A percentile compares a stretch with the other conserved stretches of the same genome.
These are phyloP conservation scores for Candidula unifasciata DNA, from an alignment of 2,888 invertebrate genomes.

Conservation along the genomic window DNA sequence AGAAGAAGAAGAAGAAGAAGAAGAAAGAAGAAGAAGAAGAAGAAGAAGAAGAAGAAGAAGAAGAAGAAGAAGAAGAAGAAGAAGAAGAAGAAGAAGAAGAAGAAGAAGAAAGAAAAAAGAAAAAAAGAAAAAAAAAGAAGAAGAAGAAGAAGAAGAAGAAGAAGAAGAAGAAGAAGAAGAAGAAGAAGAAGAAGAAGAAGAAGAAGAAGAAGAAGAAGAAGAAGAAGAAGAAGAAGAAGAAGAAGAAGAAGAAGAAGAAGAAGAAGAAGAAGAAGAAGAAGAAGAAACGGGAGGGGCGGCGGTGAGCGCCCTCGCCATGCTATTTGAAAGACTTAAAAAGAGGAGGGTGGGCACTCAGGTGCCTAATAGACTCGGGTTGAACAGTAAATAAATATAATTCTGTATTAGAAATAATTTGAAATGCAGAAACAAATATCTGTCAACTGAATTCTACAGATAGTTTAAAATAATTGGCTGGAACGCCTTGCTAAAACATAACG, in stretches of 20 bases:
- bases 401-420: too few species aligned
- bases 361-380: too few species aligned
- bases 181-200: not conserved
- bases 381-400: too few species aligned
- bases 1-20: not conserved
- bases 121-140: not conserved
- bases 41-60: not conserved
- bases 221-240: not conserved
- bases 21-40: not conserved
- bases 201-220: not conserved
- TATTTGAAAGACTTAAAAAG: too few species aligned
- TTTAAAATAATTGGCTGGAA: too few species aligned
- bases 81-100: not conserved
- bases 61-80: not conserved
- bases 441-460: too few species aligned
- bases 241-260: constrained; percentile 14
- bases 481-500: too few species aligned
- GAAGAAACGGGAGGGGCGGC: not conserved
- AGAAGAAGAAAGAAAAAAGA: not conserved
- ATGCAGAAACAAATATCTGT: too few species aligned
- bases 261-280: constrained; percentile 2
- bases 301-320: too few species aligned
- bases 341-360: too few species aligned
- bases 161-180: not conserved
- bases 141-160: not conserved